Evolutionary conservation across 2,888 invertebrate species (phyloP).

Genomic region (Macrosiphum euphorbiae): DNA sequence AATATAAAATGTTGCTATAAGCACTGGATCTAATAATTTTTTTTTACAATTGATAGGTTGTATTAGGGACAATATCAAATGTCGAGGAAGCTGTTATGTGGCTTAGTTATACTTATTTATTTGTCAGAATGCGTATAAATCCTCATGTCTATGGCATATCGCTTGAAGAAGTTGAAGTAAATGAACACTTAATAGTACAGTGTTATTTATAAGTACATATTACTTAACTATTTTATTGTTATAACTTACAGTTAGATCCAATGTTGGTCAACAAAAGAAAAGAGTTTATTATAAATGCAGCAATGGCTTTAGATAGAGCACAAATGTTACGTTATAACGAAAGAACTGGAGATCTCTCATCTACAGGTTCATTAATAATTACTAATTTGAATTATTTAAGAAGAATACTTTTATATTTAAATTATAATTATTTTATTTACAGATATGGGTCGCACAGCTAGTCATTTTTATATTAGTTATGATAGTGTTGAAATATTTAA

Average conservation of each 20-base stretch:
- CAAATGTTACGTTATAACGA: slow-evolving; percentile 94
- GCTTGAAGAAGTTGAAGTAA: slow-evolving; percentile 72
- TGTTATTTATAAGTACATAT: neutral
- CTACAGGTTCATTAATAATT: slow-evolving; percentile 69
- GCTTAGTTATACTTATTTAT: slow-evolving; percentile 97
- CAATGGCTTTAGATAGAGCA: slow-evolving; percentile 89
- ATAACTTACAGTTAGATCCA: slow-evolving; percentile 79
- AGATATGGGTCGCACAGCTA: slow-evolving; percentile 96
- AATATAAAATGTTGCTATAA: neutral
- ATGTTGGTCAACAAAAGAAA: slow-evolving; percentile 82
- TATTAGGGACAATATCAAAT: slow-evolving; percentile 95
- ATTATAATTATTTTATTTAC: slow-evolving; percentile 62
- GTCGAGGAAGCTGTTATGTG: slow-evolving; percentile 97
- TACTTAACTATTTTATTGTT: neutral
- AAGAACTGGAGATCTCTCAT: slow-evolving; percentile 81
- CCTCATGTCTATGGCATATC: slow-evolving; percentile 83
- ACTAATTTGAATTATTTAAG: neutral
- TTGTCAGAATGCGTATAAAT: slow-evolving; percentile 93
- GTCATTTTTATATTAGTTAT: slow-evolving; percentile 97
- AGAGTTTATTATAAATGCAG: slow-evolving; percentile 84
- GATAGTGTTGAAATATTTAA: slow-evolving; percentile 95
- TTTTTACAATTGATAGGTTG: slow-evolving; percentile 75
- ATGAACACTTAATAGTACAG: neutral
- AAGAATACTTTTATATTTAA: neutral
- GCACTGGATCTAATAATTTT: neutral